A percentile compares a stretch with the other conserved stretches of the same genome.
Evolutionary conservation across 2,113 vertebrate species (phyloP).

Genomic region (Cyrtonyx montezumae): DNA sequence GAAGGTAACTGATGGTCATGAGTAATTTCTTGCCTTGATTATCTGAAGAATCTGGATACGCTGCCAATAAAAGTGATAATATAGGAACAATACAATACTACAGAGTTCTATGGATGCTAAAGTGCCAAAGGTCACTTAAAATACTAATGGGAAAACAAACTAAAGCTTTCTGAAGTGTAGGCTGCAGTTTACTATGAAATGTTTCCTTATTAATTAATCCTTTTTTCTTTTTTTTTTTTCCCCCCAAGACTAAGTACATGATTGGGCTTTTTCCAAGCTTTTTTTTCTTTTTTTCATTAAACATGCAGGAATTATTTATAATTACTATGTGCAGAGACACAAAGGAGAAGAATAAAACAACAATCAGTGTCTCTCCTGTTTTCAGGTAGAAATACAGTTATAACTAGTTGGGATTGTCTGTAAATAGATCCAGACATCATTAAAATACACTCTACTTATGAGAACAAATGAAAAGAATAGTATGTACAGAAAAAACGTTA

Average conservation of each 20-base stretch:
- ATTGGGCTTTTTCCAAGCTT: background rate
- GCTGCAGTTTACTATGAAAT: slow-evolving; percentile 62
- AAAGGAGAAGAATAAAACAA: background rate
- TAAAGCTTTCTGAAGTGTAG: slow-evolving; percentile 50
- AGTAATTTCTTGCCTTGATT: slow-evolving; percentile 64
- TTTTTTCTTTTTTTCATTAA: background rate
- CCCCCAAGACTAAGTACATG: background rate
- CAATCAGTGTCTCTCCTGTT: background rate
- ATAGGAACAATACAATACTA: slow-evolving; percentile 75
- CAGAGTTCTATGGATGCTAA: slow-evolving; percentile 61
- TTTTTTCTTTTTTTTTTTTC: background rate
- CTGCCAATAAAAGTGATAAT: slow-evolving; percentile 77
- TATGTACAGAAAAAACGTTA: background rate
- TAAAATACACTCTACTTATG: background rate
- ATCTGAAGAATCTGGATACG: slow-evolving; percentile 68
- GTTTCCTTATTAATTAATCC: slow-evolving; percentile 47
- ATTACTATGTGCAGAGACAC: background rate
- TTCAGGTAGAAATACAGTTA: background rate
- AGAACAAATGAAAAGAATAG: background rate
- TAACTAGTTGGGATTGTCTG: background rate
- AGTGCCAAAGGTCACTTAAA: slow-evolving; percentile 71
- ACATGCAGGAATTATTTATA: background rate
- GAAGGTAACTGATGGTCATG: slow-evolving; percentile 60
- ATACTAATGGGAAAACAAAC: slow-evolving; percentile 76
- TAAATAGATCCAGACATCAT: background rate